These are phyloP conservation scores for Pachycephus smyrnensis DNA, from an alignment of 2,888 invertebrate genomes.

Conservation along the genomic window DNA sequence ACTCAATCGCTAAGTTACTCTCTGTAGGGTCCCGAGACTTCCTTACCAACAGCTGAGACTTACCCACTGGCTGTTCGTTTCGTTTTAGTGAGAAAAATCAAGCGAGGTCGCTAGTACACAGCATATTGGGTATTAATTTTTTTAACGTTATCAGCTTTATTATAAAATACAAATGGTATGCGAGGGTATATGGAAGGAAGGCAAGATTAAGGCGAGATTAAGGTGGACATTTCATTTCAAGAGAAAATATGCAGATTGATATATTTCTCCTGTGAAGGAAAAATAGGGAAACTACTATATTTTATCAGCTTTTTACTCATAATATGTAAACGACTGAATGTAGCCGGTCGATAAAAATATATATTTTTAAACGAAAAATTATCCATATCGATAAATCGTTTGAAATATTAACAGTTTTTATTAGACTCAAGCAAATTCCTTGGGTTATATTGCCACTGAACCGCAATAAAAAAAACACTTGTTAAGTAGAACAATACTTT, in stretches of 20 bases:
- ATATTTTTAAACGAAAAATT: not conserved
- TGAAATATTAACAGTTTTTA: not conserved
- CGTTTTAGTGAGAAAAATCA: not conserved
- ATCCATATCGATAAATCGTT: not conserved
- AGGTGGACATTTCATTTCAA: not conserved
- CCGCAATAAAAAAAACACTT: not conserved
- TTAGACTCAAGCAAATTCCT: not conserved
- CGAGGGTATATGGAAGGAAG: no score
- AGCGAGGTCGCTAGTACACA: not conserved
- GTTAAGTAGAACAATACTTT: not conserved
- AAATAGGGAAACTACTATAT: not conserved
- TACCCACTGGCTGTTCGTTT: not conserved
- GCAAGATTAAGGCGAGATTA: no score
- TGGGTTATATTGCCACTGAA: not conserved
- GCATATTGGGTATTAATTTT: not conserved
- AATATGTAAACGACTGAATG: not conserved
- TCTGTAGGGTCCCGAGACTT: not conserved
- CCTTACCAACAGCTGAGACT: not conserved
- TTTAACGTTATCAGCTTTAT: not conserved
- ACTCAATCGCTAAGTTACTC: not conserved
- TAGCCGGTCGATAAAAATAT: not conserved
- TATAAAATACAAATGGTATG: no score
- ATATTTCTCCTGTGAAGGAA: not conserved
- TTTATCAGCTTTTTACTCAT: not conserved
- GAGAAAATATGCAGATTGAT: not conserved